These are phyloP conservation scores for Lamprotornis superbus DNA, from an alignment of 2,113 vertebrate species.

Conservation along the genomic window DNA sequence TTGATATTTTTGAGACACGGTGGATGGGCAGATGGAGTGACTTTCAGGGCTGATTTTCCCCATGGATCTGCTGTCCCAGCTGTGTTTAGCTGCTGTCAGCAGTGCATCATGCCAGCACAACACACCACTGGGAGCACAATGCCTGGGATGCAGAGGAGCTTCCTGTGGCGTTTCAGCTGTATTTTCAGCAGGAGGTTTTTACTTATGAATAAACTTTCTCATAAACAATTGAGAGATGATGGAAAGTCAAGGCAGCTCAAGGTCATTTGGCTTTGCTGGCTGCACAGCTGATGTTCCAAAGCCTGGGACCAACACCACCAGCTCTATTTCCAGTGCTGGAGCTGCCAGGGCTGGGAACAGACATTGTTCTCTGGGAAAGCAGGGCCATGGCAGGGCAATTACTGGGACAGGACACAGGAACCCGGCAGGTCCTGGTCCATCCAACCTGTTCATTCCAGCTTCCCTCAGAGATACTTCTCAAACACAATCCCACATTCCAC, in stretches of 20 bases:
- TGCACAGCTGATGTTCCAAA: not conserved
- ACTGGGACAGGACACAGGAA: not conserved
- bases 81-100: not conserved
- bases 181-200: constrained; percentile 61
- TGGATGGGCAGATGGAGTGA: rapidly evolving
- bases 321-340: not conserved
- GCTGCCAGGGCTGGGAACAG: not conserved
- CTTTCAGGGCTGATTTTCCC: not conserved
- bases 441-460: constrained; percentile 27
- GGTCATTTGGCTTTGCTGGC: not conserved
- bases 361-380: constrained; percentile 12
- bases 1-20: not conserved
- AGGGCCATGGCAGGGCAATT: not conserved
- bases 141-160: not conserved
- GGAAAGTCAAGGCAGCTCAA: not conserved
- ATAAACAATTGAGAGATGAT: not conserved
- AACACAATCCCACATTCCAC: not conserved
- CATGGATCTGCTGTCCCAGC: not conserved
- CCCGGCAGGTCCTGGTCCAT: not conserved
- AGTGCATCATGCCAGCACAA: not conserved
- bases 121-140: not conserved
- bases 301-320: not conserved
- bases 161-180: constrained; percentile 57
- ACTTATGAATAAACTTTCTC: constrained; percentile 65
- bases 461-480: not conserved